Evolutionary conservation across 2,113 vertebrate species (phyloP).

Genomic region (Cathartes aura): DNA sequence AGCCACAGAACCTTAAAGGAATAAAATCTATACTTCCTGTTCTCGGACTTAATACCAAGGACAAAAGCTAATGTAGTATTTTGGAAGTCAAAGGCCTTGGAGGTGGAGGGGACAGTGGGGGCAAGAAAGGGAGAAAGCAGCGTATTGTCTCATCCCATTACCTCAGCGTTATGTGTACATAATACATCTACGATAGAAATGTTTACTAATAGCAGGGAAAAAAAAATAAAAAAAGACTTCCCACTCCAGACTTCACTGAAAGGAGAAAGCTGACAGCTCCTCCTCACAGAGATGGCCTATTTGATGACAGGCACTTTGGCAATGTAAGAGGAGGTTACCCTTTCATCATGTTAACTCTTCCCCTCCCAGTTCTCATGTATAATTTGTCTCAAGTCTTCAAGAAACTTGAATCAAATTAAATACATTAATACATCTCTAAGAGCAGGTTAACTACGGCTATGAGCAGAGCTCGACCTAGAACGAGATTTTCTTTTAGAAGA

Average conservation of each 20-base stretch:
- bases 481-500: slow-evolving; percentile 75
- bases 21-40: slow-evolving; percentile 54
- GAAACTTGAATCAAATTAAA: slow-evolving; percentile 71
- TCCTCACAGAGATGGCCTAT: slow-evolving; percentile 66
- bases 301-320: slow-evolving; percentile 73
- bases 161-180: slow-evolving; percentile 66
- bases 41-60: slow-evolving; percentile 56
- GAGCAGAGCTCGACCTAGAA: slow-evolving; percentile 75
- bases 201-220: slow-evolving; percentile 67
- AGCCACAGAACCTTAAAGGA: slow-evolving; percentile 64
- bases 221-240: slow-evolving; percentile 53
- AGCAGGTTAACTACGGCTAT: slow-evolving; percentile 74
- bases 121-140: slow-evolving; percentile 55
- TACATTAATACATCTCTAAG: slow-evolving; percentile 34
- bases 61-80: slow-evolving; percentile 65
- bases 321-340: slow-evolving; percentile 68
- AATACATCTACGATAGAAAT: slow-evolving; percentile 67
- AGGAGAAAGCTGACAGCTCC: slow-evolving; percentile 63
- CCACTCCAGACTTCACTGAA: slow-evolving; percentile 69
- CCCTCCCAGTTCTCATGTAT: slow-evolving; percentile 38
- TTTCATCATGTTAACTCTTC: slow-evolving; percentile 62
- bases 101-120: slow-evolving; percentile 46
- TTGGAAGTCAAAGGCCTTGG: slow-evolving; percentile 68
- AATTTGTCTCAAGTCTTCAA: slow-evolving; percentile 66
- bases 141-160: slow-evolving; percentile 62